Evolutionary conservation across 2,888 invertebrate species (phyloP).

Genomic region (Tiliacea aurago): DNA sequence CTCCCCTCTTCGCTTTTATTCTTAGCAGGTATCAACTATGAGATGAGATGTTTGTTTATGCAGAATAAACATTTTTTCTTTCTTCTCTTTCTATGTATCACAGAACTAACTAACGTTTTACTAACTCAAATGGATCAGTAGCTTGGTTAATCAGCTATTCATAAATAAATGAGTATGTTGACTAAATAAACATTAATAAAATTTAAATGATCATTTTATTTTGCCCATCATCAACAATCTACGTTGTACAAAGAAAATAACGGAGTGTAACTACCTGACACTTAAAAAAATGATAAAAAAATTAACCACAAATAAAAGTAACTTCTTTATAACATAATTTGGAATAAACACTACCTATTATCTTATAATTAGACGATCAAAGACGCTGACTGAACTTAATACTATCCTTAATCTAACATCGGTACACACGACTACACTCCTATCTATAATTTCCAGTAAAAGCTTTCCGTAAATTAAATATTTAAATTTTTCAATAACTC

Average conservation of each 20-base stretch:
- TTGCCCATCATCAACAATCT: conserved; percentile 65
- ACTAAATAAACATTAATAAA: conserved; percentile 82
- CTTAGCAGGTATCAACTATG: too few species aligned
- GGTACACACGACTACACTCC: not conserved
- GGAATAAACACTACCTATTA: conserved; percentile 60
- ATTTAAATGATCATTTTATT: conserved; percentile 72
- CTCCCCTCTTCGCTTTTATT: too few species aligned
- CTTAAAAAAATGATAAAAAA: conserved; percentile 46
- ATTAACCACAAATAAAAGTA: conserved; percentile 58
- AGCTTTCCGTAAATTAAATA: not conserved
- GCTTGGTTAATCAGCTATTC: conserved; percentile 54
- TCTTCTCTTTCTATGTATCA: too few species aligned
- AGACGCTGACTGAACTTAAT: conserved; percentile 64
- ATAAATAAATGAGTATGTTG: conserved; percentile 72
- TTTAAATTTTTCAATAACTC: too few species aligned
- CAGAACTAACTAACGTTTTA: not conserved
- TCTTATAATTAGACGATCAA: conserved; percentile 54
- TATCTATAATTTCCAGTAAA: not conserved
- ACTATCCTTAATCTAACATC: conserved; percentile 38
- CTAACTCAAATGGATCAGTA: not conserved
- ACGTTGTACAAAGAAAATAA: conserved; percentile 56
- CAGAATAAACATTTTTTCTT: too few species aligned
- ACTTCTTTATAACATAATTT: conserved; percentile 58
- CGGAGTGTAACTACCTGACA: conserved; percentile 36
- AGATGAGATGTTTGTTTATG: too few species aligned